Evolutionary conservation across 2,888 invertebrate genomes (phyloP).

Genomic region (Maniola hyperantus): DNA sequence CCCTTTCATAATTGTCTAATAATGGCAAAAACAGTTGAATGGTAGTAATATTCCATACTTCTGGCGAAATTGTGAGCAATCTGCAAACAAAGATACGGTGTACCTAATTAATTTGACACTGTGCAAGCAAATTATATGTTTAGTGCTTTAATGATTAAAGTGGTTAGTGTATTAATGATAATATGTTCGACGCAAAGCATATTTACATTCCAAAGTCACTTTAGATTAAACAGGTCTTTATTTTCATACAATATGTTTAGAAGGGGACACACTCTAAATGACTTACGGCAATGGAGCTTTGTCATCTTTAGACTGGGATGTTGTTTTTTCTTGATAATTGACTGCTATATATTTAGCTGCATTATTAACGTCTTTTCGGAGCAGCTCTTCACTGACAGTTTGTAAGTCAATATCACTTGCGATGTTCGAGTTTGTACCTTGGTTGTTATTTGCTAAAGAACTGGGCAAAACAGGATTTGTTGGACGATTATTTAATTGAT

Average conservation of each 20-base stretch:
- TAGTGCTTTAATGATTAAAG: neutral
- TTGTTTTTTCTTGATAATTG: conserved; percentile 89
- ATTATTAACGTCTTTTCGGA: conserved; percentile 88
- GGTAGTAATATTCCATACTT: conserved; percentile 86
- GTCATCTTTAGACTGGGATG: conserved; percentile 86
- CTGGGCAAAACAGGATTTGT: conserved; percentile 65
- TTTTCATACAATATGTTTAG: neutral
- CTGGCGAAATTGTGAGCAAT: conserved; percentile 84
- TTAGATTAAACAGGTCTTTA: too few relatives aligned
- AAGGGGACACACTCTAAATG: neutral
- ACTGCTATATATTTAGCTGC: conserved; percentile 86
- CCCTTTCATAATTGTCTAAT: conserved; percentile 93
- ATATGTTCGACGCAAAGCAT: too few relatives aligned
- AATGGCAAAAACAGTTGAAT: conserved; percentile 88
- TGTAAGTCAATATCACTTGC: conserved; percentile 84
- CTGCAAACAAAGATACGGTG: conserved; percentile 67
- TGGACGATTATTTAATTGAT: conserved; percentile 44
- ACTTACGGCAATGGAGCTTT: conserved; percentile 90
- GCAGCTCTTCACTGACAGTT: conserved; percentile 87
- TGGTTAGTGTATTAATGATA: too few relatives aligned
- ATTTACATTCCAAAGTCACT: too few relatives aligned
- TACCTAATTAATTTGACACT: conserved; percentile 21
- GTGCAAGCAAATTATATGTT: neutral
- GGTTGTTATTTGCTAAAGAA: conserved; percentile 67
- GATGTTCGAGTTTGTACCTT: conserved; percentile 49